Conservation (phyloP, 2,888 invertebrate genomes). For the Callyntrura sp. region DNA sequence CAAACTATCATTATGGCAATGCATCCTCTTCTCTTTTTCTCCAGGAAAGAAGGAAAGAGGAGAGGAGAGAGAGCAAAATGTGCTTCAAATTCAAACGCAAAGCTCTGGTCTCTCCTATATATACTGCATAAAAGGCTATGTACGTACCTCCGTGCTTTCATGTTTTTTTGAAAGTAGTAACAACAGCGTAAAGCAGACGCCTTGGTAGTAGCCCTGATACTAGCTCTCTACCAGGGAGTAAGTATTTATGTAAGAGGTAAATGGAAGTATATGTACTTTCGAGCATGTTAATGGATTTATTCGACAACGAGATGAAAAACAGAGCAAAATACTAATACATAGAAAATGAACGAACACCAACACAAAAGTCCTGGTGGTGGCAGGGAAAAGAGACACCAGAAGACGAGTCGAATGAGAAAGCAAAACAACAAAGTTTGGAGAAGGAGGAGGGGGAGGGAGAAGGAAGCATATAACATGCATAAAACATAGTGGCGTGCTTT, state of each 20-base stretch:
- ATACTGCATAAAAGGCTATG: slow-evolving; percentile 16
- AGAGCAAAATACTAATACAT: slow-evolving; percentile 63
- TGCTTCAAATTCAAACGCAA: slow-evolving; percentile 19
- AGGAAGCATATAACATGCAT: slow-evolving; percentile 71
- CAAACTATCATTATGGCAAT: slow-evolving; percentile 71
- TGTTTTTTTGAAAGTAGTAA: slow-evolving; percentile 17
- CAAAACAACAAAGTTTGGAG: slow-evolving; percentile 62
- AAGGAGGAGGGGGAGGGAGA: neutral
- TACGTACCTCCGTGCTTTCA: neutral
- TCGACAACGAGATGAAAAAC: slow-evolving; percentile 75
- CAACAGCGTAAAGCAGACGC: neutral
- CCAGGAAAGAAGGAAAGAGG: neutral
- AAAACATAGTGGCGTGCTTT: slow-evolving; percentile 76
- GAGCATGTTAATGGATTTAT: slow-evolving; percentile 75
- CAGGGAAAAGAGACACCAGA: slow-evolving; percentile 27
- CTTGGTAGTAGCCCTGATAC: neutral
- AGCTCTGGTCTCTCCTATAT: slow-evolving; percentile 3
- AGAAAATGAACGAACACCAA: slow-evolving; percentile 57
- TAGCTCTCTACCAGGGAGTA: neutral
- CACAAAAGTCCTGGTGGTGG: neutral
- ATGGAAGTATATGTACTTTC: slow-evolving; percentile 20
- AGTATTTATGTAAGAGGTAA: slow-evolving; percentile 14
- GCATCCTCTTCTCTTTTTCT: slow-evolving; percentile 29
- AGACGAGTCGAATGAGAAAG: slow-evolving; percentile 23
- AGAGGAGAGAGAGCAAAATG: no score